phyloP scores from a whole-genome alignment of 1,140 invertebrate genomes.

The Dermatophagoides farinae region DNA sequence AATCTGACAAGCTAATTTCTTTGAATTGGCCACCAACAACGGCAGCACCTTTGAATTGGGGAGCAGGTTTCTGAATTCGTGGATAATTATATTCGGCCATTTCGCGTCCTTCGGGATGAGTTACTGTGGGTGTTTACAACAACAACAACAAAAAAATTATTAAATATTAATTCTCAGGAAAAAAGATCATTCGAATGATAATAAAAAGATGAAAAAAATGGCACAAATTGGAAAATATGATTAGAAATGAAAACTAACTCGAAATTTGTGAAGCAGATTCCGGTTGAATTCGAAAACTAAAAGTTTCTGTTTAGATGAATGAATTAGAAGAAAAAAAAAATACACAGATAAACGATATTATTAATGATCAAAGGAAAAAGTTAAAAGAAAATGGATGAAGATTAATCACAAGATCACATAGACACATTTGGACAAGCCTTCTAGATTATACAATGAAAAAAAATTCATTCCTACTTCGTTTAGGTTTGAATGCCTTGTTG shows the following conservation, averaged over 20 bases:
- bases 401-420: not conserved
- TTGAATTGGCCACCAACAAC: constrained; percentile 82
- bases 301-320: not conserved
- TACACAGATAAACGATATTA: not conserved
- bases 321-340: not conserved
- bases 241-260: not conserved
- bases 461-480: constrained; percentile 1
- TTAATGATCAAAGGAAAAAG: not conserved
- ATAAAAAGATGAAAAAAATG: not conserved
- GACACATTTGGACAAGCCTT: too few relatives aligned
- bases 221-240: not conserved
- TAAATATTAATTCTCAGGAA: not conserved
- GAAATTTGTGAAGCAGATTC: not conserved
- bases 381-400: not conserved
- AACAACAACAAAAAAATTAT: not conserved
- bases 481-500: not conserved
- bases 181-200: not conserved
- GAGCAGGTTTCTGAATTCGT: constrained; percentile 35
- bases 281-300: not conserved
- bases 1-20: constrained; percentile 64
- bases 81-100: constrained; percentile 3
- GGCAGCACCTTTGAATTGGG: constrained; percentile 51
- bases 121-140: not conserved
- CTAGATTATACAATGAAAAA: not conserved
- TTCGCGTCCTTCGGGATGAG: not conserved